A percentile compares a stretch with the other conserved stretches of the same genome.
These are phyloP conservation scores for Lagria hirta DNA, from an alignment of 2,888 invertebrate species.

Conservation along the genomic window DNA sequence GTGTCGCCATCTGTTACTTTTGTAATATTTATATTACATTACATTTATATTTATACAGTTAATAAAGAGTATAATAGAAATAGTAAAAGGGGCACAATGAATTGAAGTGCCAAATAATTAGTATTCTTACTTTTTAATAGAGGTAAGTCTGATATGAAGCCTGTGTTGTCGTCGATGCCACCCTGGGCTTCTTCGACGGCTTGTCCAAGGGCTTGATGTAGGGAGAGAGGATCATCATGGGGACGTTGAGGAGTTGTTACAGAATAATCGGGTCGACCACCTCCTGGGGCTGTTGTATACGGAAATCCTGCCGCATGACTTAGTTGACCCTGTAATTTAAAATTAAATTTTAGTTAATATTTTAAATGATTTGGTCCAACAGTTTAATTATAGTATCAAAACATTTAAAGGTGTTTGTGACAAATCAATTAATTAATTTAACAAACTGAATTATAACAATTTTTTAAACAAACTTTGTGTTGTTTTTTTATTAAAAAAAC, in stretches of 20 bases:
- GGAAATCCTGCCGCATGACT: conserved; percentile 52
- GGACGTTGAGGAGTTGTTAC: conserved; percentile 46
- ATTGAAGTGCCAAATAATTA: conserved; percentile 10
- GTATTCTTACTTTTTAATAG: conserved; percentile 73
- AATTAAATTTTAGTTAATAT: too few relatives aligned
- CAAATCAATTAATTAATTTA: too few relatives aligned
- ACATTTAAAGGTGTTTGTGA: too few relatives aligned
- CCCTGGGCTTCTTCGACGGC: conserved; percentile 64
- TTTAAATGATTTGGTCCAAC: not conserved
- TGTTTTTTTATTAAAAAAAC: too few relatives aligned
- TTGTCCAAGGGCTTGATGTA: conserved; percentile 81
- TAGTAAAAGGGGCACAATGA: too few relatives aligned
- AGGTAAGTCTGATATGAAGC: conserved; percentile 88
- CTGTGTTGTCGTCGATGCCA: conserved; percentile 82
- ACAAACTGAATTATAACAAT: too few relatives aligned
- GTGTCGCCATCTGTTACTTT: conserved; percentile 32
- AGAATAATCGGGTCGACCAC: conserved; percentile 55
- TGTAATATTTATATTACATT: too few relatives aligned
- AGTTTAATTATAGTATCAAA: too few relatives aligned
- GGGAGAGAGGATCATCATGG: conserved; percentile 72
- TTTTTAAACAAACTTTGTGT: too few relatives aligned
- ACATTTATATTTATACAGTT: too few relatives aligned
- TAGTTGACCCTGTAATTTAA: conserved; percentile 48
- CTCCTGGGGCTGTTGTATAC: conserved; percentile 60
- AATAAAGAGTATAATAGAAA: too few relatives aligned